Conservation (phyloP, 1,140 invertebrate species). For the Drosophila kurseongensis region DNA sequence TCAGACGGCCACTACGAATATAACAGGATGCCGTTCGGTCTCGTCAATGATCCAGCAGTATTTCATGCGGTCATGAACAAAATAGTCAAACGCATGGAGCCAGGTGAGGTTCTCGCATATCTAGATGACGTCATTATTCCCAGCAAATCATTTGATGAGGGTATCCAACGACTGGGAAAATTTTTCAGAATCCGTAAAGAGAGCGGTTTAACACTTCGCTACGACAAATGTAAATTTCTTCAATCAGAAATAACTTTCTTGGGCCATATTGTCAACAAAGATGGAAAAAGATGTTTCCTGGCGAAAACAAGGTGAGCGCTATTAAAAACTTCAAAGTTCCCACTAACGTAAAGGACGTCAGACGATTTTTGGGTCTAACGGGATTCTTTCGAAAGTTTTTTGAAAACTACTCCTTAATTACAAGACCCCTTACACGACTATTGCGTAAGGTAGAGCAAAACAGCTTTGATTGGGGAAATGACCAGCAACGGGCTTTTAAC, state of each 20-base stretch:
- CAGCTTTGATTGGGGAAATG: neutral
- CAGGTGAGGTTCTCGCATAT: neutral
- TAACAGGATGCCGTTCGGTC: neutral
- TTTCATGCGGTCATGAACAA: neutral
- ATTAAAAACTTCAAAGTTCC: neutral
- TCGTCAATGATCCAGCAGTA: neutral
- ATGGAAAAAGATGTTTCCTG: neutral
- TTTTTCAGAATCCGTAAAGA: neutral
- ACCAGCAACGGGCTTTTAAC: neutral
- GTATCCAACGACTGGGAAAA: too few species aligned
- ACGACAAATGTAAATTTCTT: neutral
- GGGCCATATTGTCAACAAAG: neutral
- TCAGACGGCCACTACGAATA: neutral
- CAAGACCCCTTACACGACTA: neutral
- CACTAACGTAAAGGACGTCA: neutral
- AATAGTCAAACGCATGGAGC: neutral
- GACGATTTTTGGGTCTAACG: neutral
- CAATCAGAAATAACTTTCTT: neutral
- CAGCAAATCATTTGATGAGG: too few species aligned
- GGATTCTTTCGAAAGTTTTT: neutral
- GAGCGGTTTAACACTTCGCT: neutral
- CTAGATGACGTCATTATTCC: too few species aligned
- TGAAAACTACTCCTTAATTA: neutral
- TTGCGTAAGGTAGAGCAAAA: neutral
- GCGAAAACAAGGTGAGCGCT: neutral